These are phyloP conservation scores for Thalpophila matura DNA, from an alignment of 2,888 invertebrate species.

Conservation along the genomic window DNA sequence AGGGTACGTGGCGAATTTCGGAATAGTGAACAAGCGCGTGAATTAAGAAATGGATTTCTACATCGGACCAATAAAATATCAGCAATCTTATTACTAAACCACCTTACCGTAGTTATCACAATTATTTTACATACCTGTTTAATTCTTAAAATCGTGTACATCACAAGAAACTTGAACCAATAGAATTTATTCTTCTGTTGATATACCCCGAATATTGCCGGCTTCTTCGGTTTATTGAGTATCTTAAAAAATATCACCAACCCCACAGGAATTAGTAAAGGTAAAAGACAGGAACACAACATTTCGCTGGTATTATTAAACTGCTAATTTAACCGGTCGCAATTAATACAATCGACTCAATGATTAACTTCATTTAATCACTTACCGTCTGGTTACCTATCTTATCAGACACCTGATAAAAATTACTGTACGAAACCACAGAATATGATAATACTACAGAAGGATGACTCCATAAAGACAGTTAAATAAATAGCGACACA, in stretches of 20 bases:
- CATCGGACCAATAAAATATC: too few species aligned
- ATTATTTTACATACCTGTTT: constrained; percentile 82
- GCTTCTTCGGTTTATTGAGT: constrained; percentile 76
- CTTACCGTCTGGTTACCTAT: constrained; percentile 31
- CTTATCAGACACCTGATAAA: constrained; percentile 54
- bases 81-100: not conserved
- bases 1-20: too few species aligned
- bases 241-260: constrained; percentile 77
- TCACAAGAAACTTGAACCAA: constrained; percentile 86
- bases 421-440: too few species aligned
- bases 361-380: constrained; percentile 22
- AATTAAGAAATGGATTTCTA: too few species aligned
- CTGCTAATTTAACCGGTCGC: not conserved
- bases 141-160: constrained; percentile 81
- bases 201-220: constrained; percentile 88
- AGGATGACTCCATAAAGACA: too few species aligned
- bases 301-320: constrained; percentile 61
- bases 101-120: too few species aligned
- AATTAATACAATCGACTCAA: constrained; percentile 11
- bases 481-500: too few species aligned
- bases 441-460: too few species aligned
- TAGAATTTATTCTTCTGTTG: constrained; percentile 86
- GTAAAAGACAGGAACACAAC: constrained; percentile 69
- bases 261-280: constrained; percentile 69
- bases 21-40: too few species aligned